Conservation (phyloP, 2,888 invertebrate species). For the Stenodema calcarata region DNA sequence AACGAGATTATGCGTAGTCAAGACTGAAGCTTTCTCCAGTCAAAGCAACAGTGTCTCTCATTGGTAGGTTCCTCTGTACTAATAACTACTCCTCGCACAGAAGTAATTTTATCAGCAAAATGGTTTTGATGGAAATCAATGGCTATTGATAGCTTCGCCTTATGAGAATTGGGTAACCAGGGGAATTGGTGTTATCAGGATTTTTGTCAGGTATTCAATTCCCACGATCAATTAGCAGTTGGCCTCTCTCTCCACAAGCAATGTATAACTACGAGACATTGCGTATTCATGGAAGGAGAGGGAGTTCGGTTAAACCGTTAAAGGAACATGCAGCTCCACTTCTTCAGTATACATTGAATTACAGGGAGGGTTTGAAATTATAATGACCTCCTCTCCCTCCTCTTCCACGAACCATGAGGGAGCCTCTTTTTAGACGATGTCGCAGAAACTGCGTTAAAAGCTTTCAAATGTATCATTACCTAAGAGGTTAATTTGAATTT, state of each 20-base stretch:
- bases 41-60: no score
- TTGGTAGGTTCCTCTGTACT: no score
- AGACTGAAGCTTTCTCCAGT: no score
- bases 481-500: constrained; percentile 45
- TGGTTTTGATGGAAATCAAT: no score
- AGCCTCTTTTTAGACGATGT: neutral
- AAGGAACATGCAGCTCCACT: constrained; percentile 8
- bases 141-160: no score
- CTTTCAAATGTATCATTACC: constrained; percentile 48
- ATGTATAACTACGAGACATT: constrained; percentile 3
- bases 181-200: no score
- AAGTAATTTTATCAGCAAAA: no score
- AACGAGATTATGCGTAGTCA: no score
- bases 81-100: no score
- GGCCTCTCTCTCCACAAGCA: neutral
- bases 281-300: constrained; percentile 15
- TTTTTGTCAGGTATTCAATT: neutral
- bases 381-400: constrained; percentile 23
- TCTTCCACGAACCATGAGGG: neutral
- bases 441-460: constrained; percentile 35
- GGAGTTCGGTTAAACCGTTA: neutral
- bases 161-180: no score
- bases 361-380: constrained; percentile 27
- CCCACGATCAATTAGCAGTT: neutral
- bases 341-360: constrained; percentile 29